These are phyloP conservation scores for Melipona beecheii DNA, from an alignment of 2,888 invertebrate genomes.

Conservation along the genomic window DNA sequence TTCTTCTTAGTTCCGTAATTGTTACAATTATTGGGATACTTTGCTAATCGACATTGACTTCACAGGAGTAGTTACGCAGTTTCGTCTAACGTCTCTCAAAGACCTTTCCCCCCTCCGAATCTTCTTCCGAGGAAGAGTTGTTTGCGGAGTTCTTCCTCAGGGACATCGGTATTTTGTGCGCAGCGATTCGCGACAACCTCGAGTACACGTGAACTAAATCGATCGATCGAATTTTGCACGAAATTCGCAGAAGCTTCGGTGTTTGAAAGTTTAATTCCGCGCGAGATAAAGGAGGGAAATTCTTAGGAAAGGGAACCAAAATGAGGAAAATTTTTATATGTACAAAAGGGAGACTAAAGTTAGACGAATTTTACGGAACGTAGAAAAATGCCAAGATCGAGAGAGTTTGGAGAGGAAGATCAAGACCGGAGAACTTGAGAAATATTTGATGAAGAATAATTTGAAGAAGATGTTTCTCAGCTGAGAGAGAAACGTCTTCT, in stretches of 20 bases:
- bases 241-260: too few relatives aligned
- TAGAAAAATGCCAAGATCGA: neutral
- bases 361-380: too few relatives aligned
- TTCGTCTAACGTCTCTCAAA: slow-evolving; percentile 61
- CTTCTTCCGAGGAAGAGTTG: slow-evolving; percentile 41
- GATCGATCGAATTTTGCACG: neutral
- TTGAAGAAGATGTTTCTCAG: too few relatives aligned
- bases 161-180: slow-evolving; percentile 76
- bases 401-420: neutral
- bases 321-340: neutral
- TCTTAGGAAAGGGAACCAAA: neutral
- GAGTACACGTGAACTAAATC: slow-evolving; percentile 17
- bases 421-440: neutral
- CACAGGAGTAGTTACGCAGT: slow-evolving; percentile 80
- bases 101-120: neutral
- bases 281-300: too few relatives aligned
- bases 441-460: neutral
- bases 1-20: slow-evolving; percentile 13
- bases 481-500: neutral
- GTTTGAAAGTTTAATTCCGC: neutral
- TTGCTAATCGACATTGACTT: slow-evolving; percentile 82
- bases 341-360: too few relatives aligned
- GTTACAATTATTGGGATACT: slow-evolving; percentile 46
- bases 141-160: slow-evolving; percentile 49
- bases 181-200: slow-evolving; percentile 68